Conservation (phyloP, 1,140 invertebrate species). For the Microvelia longipes region DNA sequence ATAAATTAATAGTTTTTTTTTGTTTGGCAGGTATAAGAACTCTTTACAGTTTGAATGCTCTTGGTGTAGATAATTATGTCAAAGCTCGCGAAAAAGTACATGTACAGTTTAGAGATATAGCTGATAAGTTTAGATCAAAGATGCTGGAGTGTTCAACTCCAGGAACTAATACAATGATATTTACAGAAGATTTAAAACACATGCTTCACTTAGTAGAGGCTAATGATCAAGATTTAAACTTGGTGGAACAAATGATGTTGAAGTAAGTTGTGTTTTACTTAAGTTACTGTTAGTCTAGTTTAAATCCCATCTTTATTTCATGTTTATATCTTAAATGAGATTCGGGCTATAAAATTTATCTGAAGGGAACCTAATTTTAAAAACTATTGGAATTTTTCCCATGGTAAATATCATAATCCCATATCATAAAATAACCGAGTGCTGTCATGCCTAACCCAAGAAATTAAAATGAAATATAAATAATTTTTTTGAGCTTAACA, state of each 20-base stretch:
- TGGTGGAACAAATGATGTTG: slow-evolving; percentile 49
- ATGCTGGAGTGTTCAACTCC: slow-evolving; percentile 43
- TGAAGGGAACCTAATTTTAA: too few species aligned
- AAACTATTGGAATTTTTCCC: too few species aligned
- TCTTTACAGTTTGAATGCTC: slow-evolving; percentile 24
- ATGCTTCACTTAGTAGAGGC: slow-evolving; percentile 52
- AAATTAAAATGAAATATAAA: too few species aligned
- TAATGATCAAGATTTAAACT: slow-evolving; percentile 39
- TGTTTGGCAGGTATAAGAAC: slow-evolving; percentile 55
- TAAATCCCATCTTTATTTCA: too few species aligned
- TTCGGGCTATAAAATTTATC: too few species aligned
- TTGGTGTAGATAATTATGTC: slow-evolving; percentile 44
- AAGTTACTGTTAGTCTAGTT: too few species aligned
- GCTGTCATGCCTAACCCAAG: too few species aligned
- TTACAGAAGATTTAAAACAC: slow-evolving; percentile 72
- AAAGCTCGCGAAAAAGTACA: slow-evolving; percentile 34
- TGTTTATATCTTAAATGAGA: too few species aligned
- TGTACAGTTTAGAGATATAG: slow-evolving; percentile 39
- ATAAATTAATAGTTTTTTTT: neutral
- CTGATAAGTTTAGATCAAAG: slow-evolving; percentile 46
- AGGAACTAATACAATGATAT: slow-evolving; percentile 45
- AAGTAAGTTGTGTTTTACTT: too few species aligned
- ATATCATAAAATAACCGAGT: too few species aligned
- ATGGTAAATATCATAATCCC: too few species aligned
- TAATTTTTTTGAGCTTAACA: too few species aligned